Percentiles rank a stretch among this genome's conserved stretches.
Evolutionary conservation across 2,888 invertebrate species (phyloP).

Genomic region (Trypoxylon attenuatum): DNA sequence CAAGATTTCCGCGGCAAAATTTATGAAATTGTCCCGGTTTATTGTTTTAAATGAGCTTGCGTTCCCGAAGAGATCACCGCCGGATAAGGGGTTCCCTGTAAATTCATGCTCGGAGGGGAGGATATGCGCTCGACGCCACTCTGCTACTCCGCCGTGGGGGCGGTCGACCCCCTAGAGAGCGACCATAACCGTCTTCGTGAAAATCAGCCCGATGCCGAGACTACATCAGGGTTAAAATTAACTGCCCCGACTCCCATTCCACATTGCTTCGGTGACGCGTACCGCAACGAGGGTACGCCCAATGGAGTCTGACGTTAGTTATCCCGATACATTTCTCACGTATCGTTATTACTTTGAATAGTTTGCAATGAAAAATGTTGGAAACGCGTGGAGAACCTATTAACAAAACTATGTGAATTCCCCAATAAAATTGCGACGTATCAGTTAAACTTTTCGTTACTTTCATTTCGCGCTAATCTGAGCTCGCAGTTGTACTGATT

Average conservation of each 20-base stretch:
- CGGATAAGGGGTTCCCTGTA: constrained; percentile 64
- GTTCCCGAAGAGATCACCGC: constrained; percentile 64
- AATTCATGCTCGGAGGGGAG: constrained; percentile 47
- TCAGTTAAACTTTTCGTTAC: no score
- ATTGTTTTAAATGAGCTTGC: constrained; percentile 70
- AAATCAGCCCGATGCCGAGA: constrained; percentile 42
- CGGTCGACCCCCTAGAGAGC: constrained; percentile 58
- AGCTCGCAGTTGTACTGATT: constrained; percentile 21
- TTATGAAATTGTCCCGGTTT: constrained; percentile 71
- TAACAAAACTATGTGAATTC: no score
- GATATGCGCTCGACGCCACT: constrained; percentile 1
- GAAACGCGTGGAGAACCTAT: no score
- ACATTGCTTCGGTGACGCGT: no score
- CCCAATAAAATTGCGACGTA: no score
- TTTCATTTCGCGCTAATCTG: no score
- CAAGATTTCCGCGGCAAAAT: constrained; percentile 63
- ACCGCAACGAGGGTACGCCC: no score
- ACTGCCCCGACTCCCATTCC: background rate
- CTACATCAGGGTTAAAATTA: constrained; percentile 43
- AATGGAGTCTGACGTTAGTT: no score
- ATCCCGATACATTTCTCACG: no score
- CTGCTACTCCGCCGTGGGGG: constrained; percentile 35
- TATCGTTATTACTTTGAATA: no score
- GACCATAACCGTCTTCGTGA: constrained; percentile 37
- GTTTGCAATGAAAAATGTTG: no score